These are phyloP conservation scores for Anoplolepis gracilipes DNA, from an alignment of 1,140 invertebrate species.

Conservation along the genomic window DNA sequence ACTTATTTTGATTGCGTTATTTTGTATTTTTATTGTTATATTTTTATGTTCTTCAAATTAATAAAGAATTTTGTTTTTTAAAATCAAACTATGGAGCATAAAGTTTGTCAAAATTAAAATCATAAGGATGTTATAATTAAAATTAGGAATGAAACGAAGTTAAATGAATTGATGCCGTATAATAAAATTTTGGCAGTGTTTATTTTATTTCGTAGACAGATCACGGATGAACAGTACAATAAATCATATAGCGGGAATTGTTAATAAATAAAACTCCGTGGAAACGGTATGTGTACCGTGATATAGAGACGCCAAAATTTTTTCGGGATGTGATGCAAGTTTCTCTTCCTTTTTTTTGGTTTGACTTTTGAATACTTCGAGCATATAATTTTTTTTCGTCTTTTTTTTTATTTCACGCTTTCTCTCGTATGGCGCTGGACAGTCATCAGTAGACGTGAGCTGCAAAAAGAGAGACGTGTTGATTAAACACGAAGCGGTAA, in stretches of 20 bases:
- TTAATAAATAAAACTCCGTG: slow-evolving; percentile 80
- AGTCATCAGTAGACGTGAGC: slow-evolving; percentile 82
- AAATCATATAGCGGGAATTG: slow-evolving; percentile 72
- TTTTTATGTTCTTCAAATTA: no score
- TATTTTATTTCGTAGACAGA: slow-evolving; percentile 79
- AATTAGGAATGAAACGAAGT: slow-evolving; percentile 1
- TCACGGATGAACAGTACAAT: slow-evolving; percentile 77
- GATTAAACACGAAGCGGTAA: slow-evolving; percentile 1
- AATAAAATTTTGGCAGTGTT: slow-evolving; percentile 78
- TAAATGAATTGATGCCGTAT: slow-evolving; percentile 25
- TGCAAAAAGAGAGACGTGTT: slow-evolving; percentile 73
- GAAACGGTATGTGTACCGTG: slow-evolving; percentile 66
- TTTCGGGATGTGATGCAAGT: slow-evolving; percentile 53
- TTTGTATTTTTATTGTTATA: not conserved
- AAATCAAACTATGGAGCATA: not conserved
- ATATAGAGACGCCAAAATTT: slow-evolving; percentile 61
- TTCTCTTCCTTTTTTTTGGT: slow-evolving; percentile 69
- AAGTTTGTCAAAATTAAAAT: not conserved
- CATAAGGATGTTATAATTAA: not conserved
- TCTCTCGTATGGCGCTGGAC: slow-evolving; percentile 77
- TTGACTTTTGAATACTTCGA: slow-evolving; percentile 70
- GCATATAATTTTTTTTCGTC: slow-evolving; percentile 68
- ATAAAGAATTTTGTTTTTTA: not conserved
- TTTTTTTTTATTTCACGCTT: slow-evolving; percentile 76
- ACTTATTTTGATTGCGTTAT: not conserved